Evolutionary conservation across 2,113 vertebrate genomes (phyloP), one percentile per base, ranked within the genome.

Genomic region (Seriola aureovittata): DNA sequence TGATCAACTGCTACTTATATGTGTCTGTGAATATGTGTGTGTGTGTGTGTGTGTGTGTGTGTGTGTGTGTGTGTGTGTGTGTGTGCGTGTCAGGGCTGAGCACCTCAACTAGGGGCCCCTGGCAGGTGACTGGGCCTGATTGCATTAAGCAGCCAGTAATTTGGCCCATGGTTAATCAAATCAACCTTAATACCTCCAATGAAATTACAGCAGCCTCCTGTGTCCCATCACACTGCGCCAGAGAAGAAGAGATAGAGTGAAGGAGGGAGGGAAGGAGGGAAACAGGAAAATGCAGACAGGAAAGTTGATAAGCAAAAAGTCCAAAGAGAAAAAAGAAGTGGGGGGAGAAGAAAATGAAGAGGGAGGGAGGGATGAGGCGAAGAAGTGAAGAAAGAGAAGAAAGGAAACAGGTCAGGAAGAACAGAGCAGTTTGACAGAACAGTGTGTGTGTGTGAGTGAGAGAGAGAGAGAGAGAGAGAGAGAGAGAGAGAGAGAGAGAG

Each of bases 121-220:
- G 68, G 79, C 80, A 91, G 85, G 90, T 89, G 88, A 91, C 85
- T 80, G 72, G 80, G 72, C 60, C 84, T 88, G 86, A 92, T 92
- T 92, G 82, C 86, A 92, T 92, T 92, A 93, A 93, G 84, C 86
- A 80, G 81, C 74, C 88, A 78, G 85, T 91, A 92, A 94, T 93
- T 92, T 91, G 82, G 71, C 87, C 83, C 71, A 77, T 36, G 74
- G 84, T 92, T 92, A 90, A 93, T 92, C 89, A 93, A 91, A 94
- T 92, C 84, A 90, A 91, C 78, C 90, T 87, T 90, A 92, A 93
- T 91, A 90, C 82, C 76, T 89, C 84, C 85, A 85, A 91, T 93
- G 86, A 92, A 92, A 94, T 92, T 89, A 90, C 84, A 89, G 66
- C 84, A 90, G 81, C 88, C 91, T 91, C 85, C 77, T 85, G 87